Evolutionary conservation across 2,113 vertebrate genomes (phyloP), one percentile per base, ranked within the genome.

Genomic region (Seriola dumerili): DNA sequence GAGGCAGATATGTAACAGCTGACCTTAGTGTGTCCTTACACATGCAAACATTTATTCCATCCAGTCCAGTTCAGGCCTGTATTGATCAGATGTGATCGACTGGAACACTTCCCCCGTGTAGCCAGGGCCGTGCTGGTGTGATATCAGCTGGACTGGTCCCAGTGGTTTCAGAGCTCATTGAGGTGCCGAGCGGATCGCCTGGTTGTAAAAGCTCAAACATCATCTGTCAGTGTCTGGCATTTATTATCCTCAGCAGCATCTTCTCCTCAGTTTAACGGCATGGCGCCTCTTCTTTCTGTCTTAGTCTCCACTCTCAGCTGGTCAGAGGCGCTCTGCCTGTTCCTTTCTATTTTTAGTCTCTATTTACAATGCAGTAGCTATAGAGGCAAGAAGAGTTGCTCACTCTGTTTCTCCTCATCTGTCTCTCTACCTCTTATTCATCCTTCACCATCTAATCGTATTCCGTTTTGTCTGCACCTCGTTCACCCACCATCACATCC

Each of bases 261-360:
- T 78, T 74, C 3, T 83, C 54, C 8, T 83, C 79, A 54, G 64
- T 79, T 69, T 69, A 81, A 83, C 65, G 23, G 70, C 75, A 62
- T 78, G 68, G 57, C 80, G 69, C 54, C 69, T 74, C 59, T 48
- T 81, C 62, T 80, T 78, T 87, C 67, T 80, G 61, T 86, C 80
- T 77, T 42, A 44, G 69, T 80, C 73, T 78, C 69, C 71, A 62
- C 78, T 80, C 87, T 88, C 85, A 78, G 86, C 76, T 66, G 92
- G 87, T 89, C 92, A 81, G 85, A 87, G 78, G 59, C 89, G 90
- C 81, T 66, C 83, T 89, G 91, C 85, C 83, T 88, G 87, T 80
- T 88, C 86, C 76, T 48, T 88, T 91, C 92, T 94, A 94, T 94
- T 93, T 94, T 91, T 93, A 94, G 92, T 83, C 85, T 90, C 76